Base-by-base conservation (phyloP, 2,888 invertebrate genomes). In the Cephus pygmeus region DNA sequence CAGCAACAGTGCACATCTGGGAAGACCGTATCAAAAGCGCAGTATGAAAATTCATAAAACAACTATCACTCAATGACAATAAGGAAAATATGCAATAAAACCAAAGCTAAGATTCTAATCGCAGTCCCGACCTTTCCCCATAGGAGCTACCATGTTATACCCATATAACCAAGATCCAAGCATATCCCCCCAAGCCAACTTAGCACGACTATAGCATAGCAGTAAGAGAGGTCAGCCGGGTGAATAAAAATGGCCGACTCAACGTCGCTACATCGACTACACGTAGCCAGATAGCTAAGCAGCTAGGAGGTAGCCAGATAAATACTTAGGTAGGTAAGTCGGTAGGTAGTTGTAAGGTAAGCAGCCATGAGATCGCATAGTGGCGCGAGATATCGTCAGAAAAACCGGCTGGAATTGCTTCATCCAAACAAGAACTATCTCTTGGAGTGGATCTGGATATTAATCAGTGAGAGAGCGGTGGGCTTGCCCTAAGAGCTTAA, bases 341-440 rank as follows among this genome's bases (percentile, higher is more conserved):
- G 23, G 56, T 56, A 56, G 56, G 56, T 23, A 56, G 56, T 23
- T 23, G 23, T 56, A 56, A 23, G 56, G 56, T 34, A 71, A 31
- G 31, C 33, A 71, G 71, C 3, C 33, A 71, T 34, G 71, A 71
- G 71, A 71, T 71, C 71, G 71, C 56, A 56, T 71, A 34, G 31
- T 81, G 83, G 85, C 82, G 86, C 87, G 87, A 85, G 87, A 86
- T 87, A 87, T 86, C 86, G 87, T 86, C 84, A 84, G 86, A 89
- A 87, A 89, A 87, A 84, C 87, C 86, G 87, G 86, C 87, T 87
- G 83, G 85, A 90, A 90, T 88, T 88, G 89, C 90, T 90, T 90
- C 89, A 89, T 90, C 88, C 87, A 85, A 87, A 87, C 87, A 87
- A 87, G 89, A 88, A 88, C 86, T 85, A 88, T 88, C 86, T 87